These are phyloP conservation scores for Hydractinia symbiolongicarpus DNA, from an alignment of 30 jellyfish, hydroid and myxozoan genomes.

Conservation along the genomic window DNA sequence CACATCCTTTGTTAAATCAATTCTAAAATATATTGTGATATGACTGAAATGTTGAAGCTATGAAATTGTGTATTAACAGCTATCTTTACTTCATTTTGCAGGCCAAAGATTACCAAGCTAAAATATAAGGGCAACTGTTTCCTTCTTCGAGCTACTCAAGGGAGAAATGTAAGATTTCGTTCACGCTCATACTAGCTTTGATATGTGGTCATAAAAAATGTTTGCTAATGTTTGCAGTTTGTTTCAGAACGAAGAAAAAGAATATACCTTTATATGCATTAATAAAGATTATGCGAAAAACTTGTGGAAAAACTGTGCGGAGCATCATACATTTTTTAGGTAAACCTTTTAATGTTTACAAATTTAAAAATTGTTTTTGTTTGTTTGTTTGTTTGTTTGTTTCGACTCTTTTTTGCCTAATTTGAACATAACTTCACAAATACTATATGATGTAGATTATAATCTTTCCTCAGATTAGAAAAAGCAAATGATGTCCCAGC, in stretches of 20 bases:
- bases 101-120: constrained; percentile 96
- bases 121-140: constrained; percentile 80
- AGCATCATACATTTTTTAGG: constrained; percentile 98
- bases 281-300: constrained; percentile 75
- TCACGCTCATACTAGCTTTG: neutral
- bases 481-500: constrained; percentile 97
- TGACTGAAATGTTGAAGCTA: no score
- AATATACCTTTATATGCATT: constrained; percentile 62
- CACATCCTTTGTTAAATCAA: no score
- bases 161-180: constrained; percentile 66
- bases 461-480: constrained; percentile 59
- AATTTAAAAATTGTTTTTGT: no score
- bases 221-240: neutral
- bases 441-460: neutral
- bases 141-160: constrained; percentile 87
- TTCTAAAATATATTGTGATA: no score
- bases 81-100: neutral
- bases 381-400: no score
- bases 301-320: constrained; percentile 96
- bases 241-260: constrained; percentile 92
- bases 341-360: neutral
- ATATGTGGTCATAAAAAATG: neutral
- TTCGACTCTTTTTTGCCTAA: no score
- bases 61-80: no score
- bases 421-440: no score